Conservation (phyloP, 2,113 vertebrate genomes). For the Ariopsis seemanni region DNA sequence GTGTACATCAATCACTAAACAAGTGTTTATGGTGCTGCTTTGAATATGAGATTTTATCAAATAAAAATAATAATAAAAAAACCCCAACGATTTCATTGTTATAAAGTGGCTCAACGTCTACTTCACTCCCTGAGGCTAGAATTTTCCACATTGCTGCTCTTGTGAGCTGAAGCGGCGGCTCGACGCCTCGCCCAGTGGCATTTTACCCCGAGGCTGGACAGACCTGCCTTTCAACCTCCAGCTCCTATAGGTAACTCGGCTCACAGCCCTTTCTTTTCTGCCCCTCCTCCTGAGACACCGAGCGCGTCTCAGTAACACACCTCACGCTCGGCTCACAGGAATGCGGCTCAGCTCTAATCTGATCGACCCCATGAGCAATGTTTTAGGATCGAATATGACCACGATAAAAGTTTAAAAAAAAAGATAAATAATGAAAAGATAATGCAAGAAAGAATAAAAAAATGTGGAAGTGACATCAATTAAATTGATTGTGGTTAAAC, state of each 20-base stretch:
- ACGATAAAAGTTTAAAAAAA: no score
- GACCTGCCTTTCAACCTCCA: slow-evolving; percentile 11
- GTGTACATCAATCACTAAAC: background rate
- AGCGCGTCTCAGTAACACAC: background rate
- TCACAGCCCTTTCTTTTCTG: background rate
- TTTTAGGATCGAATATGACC: no score
- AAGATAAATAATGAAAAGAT: no score
- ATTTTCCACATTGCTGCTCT: slow-evolving; percentile 52
- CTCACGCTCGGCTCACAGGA: background rate
- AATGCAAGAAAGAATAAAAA: no score
- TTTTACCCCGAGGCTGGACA: slow-evolving; percentile 18
- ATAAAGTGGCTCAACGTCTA: background rate
- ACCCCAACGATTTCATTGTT: background rate
- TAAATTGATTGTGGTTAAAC: no score
- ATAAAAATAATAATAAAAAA: background rate
- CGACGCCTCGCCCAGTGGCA: slow-evolving; percentile 31
- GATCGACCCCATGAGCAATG: background rate
- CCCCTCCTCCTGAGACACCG: background rate
- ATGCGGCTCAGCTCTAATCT: background rate
- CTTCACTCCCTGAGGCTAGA: slow-evolving; percentile 57
- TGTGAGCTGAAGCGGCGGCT: slow-evolving; percentile 9
- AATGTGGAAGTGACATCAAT: no score
- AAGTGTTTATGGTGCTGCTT: background rate
- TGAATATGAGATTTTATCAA: background rate
- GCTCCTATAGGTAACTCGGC: background rate